Evolutionary conservation across 2,888 invertebrate species (phyloP), one percentile per base, ranked within the genome.

Genomic region (Drosophila fulvimacula): DNA sequence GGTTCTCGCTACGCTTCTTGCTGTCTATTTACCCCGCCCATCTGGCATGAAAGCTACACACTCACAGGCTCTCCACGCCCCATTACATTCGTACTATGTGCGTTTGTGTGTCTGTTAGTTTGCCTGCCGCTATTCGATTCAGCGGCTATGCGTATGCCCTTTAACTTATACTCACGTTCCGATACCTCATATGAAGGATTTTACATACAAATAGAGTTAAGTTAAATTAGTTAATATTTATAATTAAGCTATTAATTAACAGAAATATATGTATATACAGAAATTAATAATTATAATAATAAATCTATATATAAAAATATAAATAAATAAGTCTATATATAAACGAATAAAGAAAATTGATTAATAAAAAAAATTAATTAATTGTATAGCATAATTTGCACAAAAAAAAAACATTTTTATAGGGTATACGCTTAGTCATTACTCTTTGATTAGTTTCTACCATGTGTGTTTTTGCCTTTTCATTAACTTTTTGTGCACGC

Each of bases 401-500:
- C 15, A 15, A 15, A 36, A 1, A n/a, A 2, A 1, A 32, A 42
- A 27, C 13, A 13, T 0, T 15, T 15, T 27, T 57, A 27, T 39
- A 72, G 76, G 72, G 72, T 71, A 65, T 76, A n/a, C 34, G n/a
- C 7, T 13, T 39, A 42, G 65, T 60, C 62, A 36, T 15, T 39
- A 36, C 24, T 10, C 21, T 44, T 34, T 38, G 19, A 62, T 39
- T 27, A 38, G 24, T 52, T 60, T n/a, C 10, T 13, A 3, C 41
- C 63, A 24, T 73, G 27, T 71, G 32, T 63, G 32, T 19, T 57
- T 56, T 77, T 66, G 61, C 70, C 58, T 70, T 84, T 82, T 87
- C 87, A 79, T 84, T 87, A 87, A 84, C 79, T 84, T 82, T 86
- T 83, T 82, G 65, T 69, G 34, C 51, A 64, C 52, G 48, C 49